Evolutionary conservation across 2,113 vertebrate species (phyloP).

Genomic region (Psephotus haematonotus): DNA sequence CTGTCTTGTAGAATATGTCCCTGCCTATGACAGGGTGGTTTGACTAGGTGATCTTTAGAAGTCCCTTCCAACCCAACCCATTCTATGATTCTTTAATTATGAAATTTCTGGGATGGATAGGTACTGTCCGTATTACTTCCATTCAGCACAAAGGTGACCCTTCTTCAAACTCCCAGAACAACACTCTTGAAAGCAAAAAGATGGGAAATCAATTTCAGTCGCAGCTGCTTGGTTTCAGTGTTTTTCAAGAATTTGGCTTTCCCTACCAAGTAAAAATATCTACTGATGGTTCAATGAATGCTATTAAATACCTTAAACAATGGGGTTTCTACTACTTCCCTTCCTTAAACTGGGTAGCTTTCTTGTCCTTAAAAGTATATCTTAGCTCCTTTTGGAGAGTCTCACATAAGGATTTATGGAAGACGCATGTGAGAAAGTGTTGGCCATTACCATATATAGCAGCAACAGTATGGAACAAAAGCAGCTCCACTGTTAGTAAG

Average conservation of each 20-base stretch:
- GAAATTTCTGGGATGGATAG: background rate
- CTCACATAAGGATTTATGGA: background rate
- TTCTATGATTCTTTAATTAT: background rate
- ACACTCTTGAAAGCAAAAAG: background rate
- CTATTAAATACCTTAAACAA: background rate
- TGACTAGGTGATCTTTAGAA: background rate
- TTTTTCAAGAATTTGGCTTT: background rate
- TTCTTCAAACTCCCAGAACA: background rate
- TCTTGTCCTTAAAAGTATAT: background rate
- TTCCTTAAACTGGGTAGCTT: background rate
- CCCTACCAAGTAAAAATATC: background rate
- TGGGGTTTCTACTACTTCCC: background rate
- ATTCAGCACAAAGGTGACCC: background rate
- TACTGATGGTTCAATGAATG: accelerated
- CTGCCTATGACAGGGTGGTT: accelerated
- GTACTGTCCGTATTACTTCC: background rate
- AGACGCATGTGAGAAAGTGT: background rate
- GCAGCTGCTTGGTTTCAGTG: background rate
- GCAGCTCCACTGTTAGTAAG: background rate
- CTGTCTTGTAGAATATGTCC: background rate
- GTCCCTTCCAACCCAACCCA: background rate
- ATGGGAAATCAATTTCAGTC: background rate
- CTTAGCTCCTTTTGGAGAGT: background rate
- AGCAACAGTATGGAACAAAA: background rate
- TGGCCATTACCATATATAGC: background rate